Base-by-base conservation (phyloP, 2,888 invertebrate genomes). In the Acrobasis consociella region DNA sequence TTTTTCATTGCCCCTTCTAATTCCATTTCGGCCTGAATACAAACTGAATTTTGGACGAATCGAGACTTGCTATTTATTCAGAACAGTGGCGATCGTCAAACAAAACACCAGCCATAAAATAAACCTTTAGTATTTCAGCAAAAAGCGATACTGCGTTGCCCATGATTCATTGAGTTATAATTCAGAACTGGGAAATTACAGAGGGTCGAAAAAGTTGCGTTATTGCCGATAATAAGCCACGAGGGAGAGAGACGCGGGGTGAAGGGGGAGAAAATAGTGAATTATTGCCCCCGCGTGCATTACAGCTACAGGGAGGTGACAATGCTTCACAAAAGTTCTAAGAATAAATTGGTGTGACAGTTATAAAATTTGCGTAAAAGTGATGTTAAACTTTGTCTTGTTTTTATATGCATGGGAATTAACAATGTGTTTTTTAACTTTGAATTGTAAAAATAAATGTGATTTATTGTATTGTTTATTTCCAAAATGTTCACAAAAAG, bases 151-250 rank as follows among this genome's bases (percentile, higher is more conserved):
- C 67, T 65, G 62, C 62, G 62, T 67, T 68, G 74, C 74, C 79
- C 80, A 83, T 87, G 85, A 87, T 85, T 84, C 83, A 88, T 82
- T 77, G 74, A 75, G 81, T 81, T 84, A 86, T 83, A 84, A 87
- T 85, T 83, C 82, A 80, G 80, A 69, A 75, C 78, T 74, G 81
- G 77, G 77, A 82, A 83, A 82, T 84, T 84, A 83, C 76, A 67
- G 66, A 66, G 71, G 69, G 72, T 64, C 68, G 76, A 80, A 80
- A 82, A 83, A 84, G 80, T 83, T 81, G 80, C 80, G 81, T 83
- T 86, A 86, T 84, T 84, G 83, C 79, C 84, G 78, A 87, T 87
- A 88, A 86, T 85, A 86, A 83, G 79, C 80, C 68, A 69, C 72
- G 72, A 67, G 71, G 70, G 75, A 66, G 68, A 62, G 62, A 67